Percentiles rank a stretch among this genome's conserved stretches.
phyloP scores from a whole-genome alignment of 2,113 vertebrate species.

The Prinia subflava region DNA sequence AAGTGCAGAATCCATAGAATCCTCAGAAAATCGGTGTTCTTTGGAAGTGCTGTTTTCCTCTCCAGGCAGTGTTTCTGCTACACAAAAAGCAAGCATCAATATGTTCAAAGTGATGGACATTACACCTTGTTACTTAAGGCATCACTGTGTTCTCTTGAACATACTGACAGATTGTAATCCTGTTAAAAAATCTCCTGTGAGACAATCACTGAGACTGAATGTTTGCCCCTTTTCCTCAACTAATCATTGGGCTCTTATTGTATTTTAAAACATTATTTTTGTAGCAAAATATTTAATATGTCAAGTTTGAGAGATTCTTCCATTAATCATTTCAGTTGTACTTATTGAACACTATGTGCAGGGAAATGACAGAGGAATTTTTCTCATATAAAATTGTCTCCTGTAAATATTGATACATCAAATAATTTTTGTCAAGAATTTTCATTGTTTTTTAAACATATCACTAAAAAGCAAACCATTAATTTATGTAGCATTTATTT shows the following conservation, averaged over 20 bases:
- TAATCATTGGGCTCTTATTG: not conserved
- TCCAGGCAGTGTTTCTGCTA: conserved; percentile 82
- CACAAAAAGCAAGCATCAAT: conserved; percentile 23
- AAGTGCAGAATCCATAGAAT: conserved; percentile 80
- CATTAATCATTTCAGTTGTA: not conserved
- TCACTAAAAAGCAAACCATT: not conserved
- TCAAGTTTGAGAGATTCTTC: not conserved
- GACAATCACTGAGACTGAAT: not conserved
- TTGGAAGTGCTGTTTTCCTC: conserved; percentile 80
- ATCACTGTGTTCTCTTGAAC: not conserved
- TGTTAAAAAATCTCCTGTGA: not conserved
- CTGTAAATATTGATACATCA: not conserved
- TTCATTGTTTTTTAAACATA: not conserved
- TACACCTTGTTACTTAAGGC: not conserved
- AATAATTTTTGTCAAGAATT: not conserved
- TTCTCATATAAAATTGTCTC: not conserved
- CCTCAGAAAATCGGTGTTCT: conserved; percentile 80
- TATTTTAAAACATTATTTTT: not conserved
- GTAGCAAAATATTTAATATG: not conserved
- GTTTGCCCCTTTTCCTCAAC: not conserved
- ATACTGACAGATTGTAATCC: not conserved
- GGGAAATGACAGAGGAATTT: not conserved
- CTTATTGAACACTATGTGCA: not conserved
- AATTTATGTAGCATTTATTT: not conserved
- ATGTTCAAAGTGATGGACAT: not conserved